Base-by-base conservation (phyloP, 1,140 invertebrate genomes). In the Cyrtorhinus lividipennis region DNA sequence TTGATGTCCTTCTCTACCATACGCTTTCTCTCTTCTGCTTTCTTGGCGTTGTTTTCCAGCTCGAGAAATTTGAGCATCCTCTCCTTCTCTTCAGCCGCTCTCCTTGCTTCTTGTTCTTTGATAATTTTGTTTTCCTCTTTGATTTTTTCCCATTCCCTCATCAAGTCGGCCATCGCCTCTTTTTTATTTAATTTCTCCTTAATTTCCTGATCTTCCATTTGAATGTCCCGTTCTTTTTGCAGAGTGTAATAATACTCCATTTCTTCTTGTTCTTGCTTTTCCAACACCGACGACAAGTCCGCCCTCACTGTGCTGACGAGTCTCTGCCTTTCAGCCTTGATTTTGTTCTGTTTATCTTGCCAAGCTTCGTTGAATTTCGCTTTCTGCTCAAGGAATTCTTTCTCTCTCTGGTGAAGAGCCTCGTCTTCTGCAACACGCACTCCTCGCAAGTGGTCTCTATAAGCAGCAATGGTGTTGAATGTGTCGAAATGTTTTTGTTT, bases 181-280 rank as follows among this genome's bases (percentile, higher is more conserved):
- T 53, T 53, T 22, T 53, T 53, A 20, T 53, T 20, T 20, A 10
- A 5, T 20, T 53, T 53, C 12, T 22, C 48, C 20, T 53, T 10
- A 53, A 53, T 53, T 22, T 53, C 48, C 48, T 53, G 12, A 20
- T 53, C 48, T 20, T 53, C 48, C 48, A 53, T 53, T 20, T 53
- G 48, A 10, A 53, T 12, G 12, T 53, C 48, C 18, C 48, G 8
- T 22, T 53, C 48, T 20, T 53, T 53, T 20, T 53, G 48, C 48
- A 53, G 5, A 13, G 48, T 53, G 18, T 53, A 53, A 20, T 53
- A 53, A 53, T 53, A 53, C 48, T 53, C 48, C 48, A 53, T 53
- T 10, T 53, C 48, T 53, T 53, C 8, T 12, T 12, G 10, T 20
- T 53, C 48, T 22, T 20, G 48, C 20, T 53, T 53, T 22, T 53